Evolutionary conservation across 1,140 invertebrate genomes (phyloP), one percentile per base, ranked within the genome.

Genomic region (Drosophila bipectinata): DNA sequence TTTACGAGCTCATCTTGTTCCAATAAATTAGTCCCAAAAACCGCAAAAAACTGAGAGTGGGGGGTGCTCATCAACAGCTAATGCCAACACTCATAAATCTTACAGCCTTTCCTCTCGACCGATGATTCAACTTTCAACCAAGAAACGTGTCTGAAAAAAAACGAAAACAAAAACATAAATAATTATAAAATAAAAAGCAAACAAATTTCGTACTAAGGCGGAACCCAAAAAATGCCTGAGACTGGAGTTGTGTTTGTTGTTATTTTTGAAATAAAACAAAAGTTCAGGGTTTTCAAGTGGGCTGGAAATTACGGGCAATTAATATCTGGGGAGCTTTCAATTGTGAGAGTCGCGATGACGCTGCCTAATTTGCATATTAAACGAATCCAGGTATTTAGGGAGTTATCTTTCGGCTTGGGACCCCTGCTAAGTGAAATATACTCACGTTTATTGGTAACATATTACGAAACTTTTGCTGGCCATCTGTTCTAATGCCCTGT

Each of bases 21-120:
- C 48, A 62, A 58, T 48, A 45, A 79, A 78, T 56, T 63, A 59
- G 57, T 44, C 45, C 63, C 14, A 48, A 48, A 52, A 28, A 7
- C 26, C 26, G 6, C 26, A 28, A 28, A 28, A 48, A 47, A 26
- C 52, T 32, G 10, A 4, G 3, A 26, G 24, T 12, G 10, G 14
- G 26, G 56, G 12, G 26, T 30, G 68, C 41, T 58, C 47, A 62
- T 74, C 68, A 54, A 49, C 18, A 47, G 76, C 60, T 78, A 37
- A 79, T 73, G 53, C 71, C 54, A 58, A 73, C 54, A 54, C 48
- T 52, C 52, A 68, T 73, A 77, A 83, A 80, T 84, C 77, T 77
- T 55, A 47, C 21, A 41, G 55, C 26, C 32, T 18, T 51, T 30
- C 54, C 39, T 6, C 60, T 58, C 60, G 3, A 21, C 7, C 32